A percentile compares a stretch with the other conserved stretches of the same genome.
phyloP scores from a whole-genome alignment of 2,888 invertebrate species.

The Aelia acuminata region DNA sequence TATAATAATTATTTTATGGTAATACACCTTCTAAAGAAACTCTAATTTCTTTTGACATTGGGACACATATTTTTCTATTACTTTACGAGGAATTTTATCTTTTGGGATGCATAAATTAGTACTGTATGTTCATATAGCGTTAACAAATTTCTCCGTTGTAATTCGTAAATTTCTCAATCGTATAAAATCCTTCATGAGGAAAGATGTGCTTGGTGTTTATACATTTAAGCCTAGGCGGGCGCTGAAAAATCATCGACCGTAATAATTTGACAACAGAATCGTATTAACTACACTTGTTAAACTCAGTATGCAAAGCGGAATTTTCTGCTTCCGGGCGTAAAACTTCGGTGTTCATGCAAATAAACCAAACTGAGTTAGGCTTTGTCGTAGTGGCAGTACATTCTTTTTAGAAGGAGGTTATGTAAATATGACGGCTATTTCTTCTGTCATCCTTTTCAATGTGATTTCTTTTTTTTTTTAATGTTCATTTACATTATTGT shows the following conservation, averaged over 20 bases:
- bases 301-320: slow-evolving; percentile 47
- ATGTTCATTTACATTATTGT: neutral
- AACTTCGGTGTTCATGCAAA: slow-evolving; percentile 47
- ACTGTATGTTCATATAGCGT: neutral
- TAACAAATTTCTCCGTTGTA: neutral
- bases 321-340: slow-evolving; percentile 42
- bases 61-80: too few species aligned
- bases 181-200: slow-evolving; percentile 37
- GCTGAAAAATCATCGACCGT: slow-evolving; percentile 42
- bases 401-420: slow-evolving; percentile 24
- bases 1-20: too few species aligned
- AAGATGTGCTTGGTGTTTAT: neutral
- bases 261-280: slow-evolving; percentile 42
- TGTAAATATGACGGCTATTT: slow-evolving; percentile 18
- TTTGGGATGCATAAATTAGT: neutral
- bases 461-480: neutral
- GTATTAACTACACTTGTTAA: slow-evolving; percentile 50
- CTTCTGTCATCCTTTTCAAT: neutral
- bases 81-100: too few species aligned
- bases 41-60: too few species aligned
- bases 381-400: slow-evolving; percentile 30
- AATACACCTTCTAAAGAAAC: too few species aligned
- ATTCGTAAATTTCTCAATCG: slow-evolving; percentile 12
- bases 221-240: slow-evolving; percentile 22
- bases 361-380: slow-evolving; percentile 26